Conservation (phyloP, 2,888 invertebrate species). For the Nowickia ferox region DNA sequence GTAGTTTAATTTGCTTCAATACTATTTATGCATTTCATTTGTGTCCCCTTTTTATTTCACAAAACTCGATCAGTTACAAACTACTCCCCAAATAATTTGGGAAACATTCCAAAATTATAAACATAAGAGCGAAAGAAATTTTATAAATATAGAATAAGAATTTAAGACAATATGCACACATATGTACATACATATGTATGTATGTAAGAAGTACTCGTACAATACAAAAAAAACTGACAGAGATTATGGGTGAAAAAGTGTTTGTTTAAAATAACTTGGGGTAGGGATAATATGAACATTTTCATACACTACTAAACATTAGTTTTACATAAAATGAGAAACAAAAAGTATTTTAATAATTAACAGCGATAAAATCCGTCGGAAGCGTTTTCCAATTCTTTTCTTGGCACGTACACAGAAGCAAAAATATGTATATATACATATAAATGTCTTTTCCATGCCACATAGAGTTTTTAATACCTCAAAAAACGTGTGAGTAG, state of each 20-base stretch:
- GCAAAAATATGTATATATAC: background rate
- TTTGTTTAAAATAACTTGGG: constrained; percentile 15
- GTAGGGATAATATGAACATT: background rate
- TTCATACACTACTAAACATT: background rate
- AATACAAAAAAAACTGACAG: background rate
- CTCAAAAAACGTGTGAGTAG: background rate
- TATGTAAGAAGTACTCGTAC: background rate
- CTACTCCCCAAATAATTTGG: constrained; percentile 21
- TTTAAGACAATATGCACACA: background rate
- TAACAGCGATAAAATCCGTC: constrained; percentile 11
- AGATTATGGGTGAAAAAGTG: background rate
- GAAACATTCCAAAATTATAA: constrained; percentile 33
- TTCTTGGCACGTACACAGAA: background rate
- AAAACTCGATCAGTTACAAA: constrained; percentile 1
- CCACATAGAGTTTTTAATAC: background rate
- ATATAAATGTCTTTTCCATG: background rate
- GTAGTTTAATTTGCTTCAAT: too few species aligned
- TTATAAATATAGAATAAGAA: background rate
- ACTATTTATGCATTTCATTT: too few species aligned
- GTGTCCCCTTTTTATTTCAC: background rate
- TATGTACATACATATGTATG: background rate
- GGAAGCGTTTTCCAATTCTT: background rate
- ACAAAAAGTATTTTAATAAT: background rate
- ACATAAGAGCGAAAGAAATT: background rate
- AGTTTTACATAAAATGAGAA: constrained; percentile 22